Conservation (phyloP, 2,888 invertebrate genomes). For the Agrochola lota region DNA sequence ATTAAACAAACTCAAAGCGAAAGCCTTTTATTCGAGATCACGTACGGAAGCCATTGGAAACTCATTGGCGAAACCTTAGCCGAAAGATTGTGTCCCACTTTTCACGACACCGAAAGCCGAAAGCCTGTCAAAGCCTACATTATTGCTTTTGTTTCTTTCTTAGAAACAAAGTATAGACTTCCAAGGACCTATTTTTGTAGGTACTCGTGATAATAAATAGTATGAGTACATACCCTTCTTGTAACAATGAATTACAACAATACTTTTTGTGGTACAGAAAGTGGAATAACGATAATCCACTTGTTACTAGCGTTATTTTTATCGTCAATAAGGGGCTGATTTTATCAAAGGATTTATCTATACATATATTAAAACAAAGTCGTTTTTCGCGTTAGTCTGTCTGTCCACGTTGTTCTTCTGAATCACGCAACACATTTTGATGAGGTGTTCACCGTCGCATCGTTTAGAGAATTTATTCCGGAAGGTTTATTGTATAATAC, state of each 20-base stretch:
- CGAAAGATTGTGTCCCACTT: constrained; percentile 45
- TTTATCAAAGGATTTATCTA: too few species aligned
- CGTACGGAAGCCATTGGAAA: constrained; percentile 58
- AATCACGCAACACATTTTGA: too few species aligned
- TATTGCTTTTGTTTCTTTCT: constrained; percentile 58
- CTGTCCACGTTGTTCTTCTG: too few species aligned
- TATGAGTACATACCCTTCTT: not conserved
- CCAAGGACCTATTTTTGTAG: constrained; percentile 10
- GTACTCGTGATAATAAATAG: not conserved
- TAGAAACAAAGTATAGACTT: constrained; percentile 28
- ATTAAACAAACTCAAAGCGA: constrained; percentile 28
- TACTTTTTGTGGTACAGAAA: not conserved
- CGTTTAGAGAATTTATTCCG: too few species aligned
- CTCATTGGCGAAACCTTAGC: constrained; percentile 52
- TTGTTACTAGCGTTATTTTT: not conserved
- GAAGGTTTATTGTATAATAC: too few species aligned
- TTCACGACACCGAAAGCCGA: constrained; percentile 25
- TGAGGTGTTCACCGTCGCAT: too few species aligned
- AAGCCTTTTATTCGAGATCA: constrained; percentile 55
- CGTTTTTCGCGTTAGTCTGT: too few species aligned
- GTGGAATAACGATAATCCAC: not conserved
- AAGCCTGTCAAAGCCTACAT: constrained; percentile 49
- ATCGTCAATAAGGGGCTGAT: too few species aligned
- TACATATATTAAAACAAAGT: too few species aligned
- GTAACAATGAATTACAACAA: not conserved